These are phyloP conservation scores for Hippopotamus amphibius DNA, from an alignment of 2,113 vertebrate genomes.

Conservation along the genomic window DNA sequence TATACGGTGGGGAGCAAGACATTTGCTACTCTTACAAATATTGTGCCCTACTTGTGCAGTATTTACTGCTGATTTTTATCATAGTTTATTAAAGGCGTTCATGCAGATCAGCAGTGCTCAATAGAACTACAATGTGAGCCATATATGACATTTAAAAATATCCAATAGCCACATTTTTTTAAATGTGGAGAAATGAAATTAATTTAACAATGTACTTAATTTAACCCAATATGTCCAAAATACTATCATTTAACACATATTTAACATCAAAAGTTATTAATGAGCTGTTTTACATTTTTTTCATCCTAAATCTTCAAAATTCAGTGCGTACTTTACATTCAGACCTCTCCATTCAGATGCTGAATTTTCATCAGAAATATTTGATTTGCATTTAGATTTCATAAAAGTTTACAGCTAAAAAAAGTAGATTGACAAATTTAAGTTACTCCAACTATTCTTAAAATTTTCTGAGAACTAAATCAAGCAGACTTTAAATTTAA, in stretches of 20 bases:
- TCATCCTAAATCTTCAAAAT: conserved; percentile 1
- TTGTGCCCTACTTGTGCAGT: background rate
- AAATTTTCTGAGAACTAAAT: conserved; percentile 13
- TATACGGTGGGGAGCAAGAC: background rate
- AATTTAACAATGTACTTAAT: conserved; percentile 47
- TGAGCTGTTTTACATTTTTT: background rate
- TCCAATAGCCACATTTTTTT: background rate
- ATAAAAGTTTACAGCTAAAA: background rate
- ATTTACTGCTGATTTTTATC: background rate
- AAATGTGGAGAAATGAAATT: conserved; percentile 5
- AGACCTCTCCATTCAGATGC: background rate
- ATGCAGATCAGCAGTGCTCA: background rate
- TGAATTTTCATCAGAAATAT: conserved; percentile 49
- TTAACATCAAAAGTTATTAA: conserved; percentile 15
- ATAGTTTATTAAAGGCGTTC: conserved; percentile 27
- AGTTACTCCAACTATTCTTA: conserved; percentile 3
- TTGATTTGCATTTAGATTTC: background rate
- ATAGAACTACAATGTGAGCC: background rate
- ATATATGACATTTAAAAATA: background rate
- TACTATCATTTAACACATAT: conserved; percentile 3
- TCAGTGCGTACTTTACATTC: background rate
- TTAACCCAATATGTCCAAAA: background rate
- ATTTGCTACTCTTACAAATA: background rate
- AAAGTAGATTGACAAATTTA: background rate
- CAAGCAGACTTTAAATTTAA: background rate